Evolutionary conservation across 2,888 invertebrate genomes (phyloP), one percentile per base, ranked within the genome.

Genomic region (Adelognathus sp.): DNA sequence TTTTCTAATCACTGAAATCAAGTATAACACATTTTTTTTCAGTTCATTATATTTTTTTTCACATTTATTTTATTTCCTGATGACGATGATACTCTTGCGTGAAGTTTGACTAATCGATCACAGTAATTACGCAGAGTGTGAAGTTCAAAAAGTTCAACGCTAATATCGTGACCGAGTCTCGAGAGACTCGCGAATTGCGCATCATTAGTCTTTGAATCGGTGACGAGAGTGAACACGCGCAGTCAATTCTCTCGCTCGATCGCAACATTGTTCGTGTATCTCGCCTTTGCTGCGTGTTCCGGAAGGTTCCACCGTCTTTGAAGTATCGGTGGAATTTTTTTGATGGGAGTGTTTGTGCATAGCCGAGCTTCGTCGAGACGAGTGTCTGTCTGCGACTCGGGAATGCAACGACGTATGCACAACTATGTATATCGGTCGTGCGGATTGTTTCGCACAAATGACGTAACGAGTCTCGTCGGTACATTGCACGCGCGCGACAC

Each of bases 341-440:
- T n/a, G n/a, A 24, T 39, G 9, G 24, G 44, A 56, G 54, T 24
- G 21, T 44, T 6, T 52, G 7, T 27, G n/a, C 41, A 29, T 9
- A 21, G 21, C 2, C 16, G 44, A 75, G 61, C 31, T 36, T 71
- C 9, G 24, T n/a, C 50, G 44, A 36, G 50, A 50, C 63, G 18
- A 69, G 46, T 39, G 56, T 50, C 41, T 58, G 36, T n/a, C 50
- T 41, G 31, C 41, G 64, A 66, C 39, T 61, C 54, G 27, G 29
- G 61, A 76, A 76, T 72, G 18, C 39, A 66, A 66, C 44, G 71
- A 76, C 54, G 54, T n/a, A n/a, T n/a, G n/a, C n/a, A n/a, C 71
- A 46, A 58, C 33, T 9, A 31, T 36, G 50, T 56, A 44, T 60
- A 60, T 58, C 56, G 5, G 16, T 63, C 3, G 72, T 24, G 44